Percentiles rank a stretch among this genome's conserved stretches.
phyloP scores from a whole-genome alignment of 2,113 vertebrate genomes.

The Chloebia gouldiae region DNA sequence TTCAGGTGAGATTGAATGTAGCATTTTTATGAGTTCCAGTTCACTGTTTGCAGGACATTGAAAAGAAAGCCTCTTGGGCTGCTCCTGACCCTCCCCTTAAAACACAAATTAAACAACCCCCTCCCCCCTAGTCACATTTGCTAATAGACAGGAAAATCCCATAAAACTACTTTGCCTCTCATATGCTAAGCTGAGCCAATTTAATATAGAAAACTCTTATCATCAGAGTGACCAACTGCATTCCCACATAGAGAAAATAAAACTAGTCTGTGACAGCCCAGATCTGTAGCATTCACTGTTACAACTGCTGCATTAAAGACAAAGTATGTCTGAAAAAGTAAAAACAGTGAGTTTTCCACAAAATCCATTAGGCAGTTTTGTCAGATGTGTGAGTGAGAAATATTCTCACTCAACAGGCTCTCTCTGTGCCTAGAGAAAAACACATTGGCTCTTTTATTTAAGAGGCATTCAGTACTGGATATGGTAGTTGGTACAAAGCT shows the following conservation, averaged over 20 bases:
- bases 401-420: not conserved
- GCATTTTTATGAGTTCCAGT: not conserved
- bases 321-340: not conserved
- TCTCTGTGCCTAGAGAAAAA: not conserved
- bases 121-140: not conserved
- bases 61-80: not conserved
- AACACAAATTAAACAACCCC: not conserved
- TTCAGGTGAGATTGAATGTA: not conserved
- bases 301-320: not conserved
- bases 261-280: not conserved
- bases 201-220: not conserved
- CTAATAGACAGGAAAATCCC: not conserved
- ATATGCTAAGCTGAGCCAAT: not conserved
- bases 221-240: not conserved
- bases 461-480: not conserved
- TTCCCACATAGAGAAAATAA: not conserved
- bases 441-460: not conserved
- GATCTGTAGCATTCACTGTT: not conserved
- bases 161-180: not conserved
- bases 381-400: not conserved
- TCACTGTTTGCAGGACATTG: not conserved
- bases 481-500: not conserved
- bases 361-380: not conserved
- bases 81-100: not conserved
- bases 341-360: not conserved